These are phyloP conservation scores for Mixornis gularis DNA, from an alignment of 2,113 vertebrate species.

Conservation along the genomic window DNA sequence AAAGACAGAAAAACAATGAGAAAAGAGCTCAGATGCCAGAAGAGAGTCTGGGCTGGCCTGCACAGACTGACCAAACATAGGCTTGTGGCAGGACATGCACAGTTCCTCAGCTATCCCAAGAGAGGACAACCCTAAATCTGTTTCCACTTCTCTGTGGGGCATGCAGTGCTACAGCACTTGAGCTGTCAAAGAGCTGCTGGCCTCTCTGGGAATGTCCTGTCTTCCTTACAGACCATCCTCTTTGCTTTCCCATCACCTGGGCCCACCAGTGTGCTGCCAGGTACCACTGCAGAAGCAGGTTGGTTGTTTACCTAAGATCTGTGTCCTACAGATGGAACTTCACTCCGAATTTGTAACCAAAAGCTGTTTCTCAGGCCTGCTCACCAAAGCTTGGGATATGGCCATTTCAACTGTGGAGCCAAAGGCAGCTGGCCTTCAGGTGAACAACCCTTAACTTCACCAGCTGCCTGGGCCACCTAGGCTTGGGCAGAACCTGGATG, in stretches of 20 bases:
- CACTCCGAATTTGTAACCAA: not conserved
- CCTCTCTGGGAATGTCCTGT: not conserved
- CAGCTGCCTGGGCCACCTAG: not conserved
- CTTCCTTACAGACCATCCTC: not conserved
- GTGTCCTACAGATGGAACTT: not conserved
- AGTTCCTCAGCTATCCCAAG: not conserved
- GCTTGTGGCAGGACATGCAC: not conserved
- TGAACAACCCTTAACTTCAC: not conserved
- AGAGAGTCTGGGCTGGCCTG: not conserved
- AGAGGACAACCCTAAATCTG: not conserved
- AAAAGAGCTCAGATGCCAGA: not conserved
- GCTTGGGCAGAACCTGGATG: not conserved
- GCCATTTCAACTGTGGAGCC: not conserved
- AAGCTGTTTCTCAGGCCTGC: not conserved
- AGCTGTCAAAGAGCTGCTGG: not conserved
- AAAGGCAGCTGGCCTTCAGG: not conserved
- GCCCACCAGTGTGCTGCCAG: not conserved
- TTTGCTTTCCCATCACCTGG: not conserved
- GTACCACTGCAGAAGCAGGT: not conserved
- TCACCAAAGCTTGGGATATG: not conserved
- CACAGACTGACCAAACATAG: not conserved
- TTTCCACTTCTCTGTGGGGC: not conserved
- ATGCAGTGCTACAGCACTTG: not conserved
- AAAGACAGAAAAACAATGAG: conserved; percentile 6
- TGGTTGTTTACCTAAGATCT: not conserved